Base-by-base conservation (phyloP, 2,888 invertebrate species). In the Lordiphosa fenestrarum region DNA sequence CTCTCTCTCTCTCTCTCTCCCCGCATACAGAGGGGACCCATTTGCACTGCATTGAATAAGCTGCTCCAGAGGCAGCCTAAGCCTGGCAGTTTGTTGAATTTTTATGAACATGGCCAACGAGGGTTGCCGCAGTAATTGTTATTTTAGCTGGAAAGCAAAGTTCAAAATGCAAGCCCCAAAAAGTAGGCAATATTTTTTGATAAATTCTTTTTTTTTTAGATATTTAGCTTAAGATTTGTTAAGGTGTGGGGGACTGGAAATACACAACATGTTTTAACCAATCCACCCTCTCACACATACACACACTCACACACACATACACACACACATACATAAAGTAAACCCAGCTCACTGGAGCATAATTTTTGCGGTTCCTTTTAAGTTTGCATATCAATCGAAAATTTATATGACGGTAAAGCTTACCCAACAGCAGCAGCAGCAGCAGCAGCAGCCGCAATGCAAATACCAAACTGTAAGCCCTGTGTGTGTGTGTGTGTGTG, bases 371-470 rank as follows among this genome's bases (percentile, higher is more conserved):
- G 86, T 86, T 73, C 84, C 81, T 86, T 86, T 87, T 78, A 87
- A 86, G 87, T 86, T 87, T 87, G 86, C 87, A 87, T 86, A 87
- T 86, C 86, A 87, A 87, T 87, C 84, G 83, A 86, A 82, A 86
- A 84, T 77, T 74, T 85, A 75, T 82, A 81, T 73, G 76, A 78
- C 69, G 82, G 70, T 67, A 68, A 74, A 66, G 73, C 74, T 70
- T 54, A 67, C 57, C 67, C 56, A 69, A 55, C 52, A 57, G 50
- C 46, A 48, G 19, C 52, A 39, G 6, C 21, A 46, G 1, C 15
- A 15, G 15, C 15, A 15, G 1, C 15, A 15, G 37, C 25, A 39
- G 48, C 65, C 65, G 63, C 64, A 77, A 65, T 78, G 78, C 70
- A 75, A 78, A 75, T 74, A 70, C 48, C 59, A 54, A 64, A 64